phyloP scores from a whole-genome alignment of 2,797 vertebrate species.

The Acanthurus tractus region DNA sequence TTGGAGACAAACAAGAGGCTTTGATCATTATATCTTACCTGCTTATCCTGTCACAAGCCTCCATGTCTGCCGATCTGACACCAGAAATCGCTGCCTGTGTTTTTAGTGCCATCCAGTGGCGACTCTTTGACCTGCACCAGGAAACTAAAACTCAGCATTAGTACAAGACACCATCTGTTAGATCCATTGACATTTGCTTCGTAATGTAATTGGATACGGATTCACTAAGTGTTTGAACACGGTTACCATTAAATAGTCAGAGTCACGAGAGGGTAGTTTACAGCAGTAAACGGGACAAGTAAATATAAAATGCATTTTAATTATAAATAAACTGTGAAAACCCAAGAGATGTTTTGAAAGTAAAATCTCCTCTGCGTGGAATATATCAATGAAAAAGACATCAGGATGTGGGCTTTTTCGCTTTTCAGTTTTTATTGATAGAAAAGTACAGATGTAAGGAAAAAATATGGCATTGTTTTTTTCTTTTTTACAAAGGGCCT shows the following conservation, averaged over 20 bases:
- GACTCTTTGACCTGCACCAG: background rate
- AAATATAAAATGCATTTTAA: constrained; percentile 25
- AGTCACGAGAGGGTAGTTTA: constrained; percentile 44
- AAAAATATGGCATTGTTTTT: background rate
- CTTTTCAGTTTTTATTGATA: background rate
- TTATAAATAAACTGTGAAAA: background rate
- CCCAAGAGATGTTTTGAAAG: background rate
- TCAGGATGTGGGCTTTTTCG: background rate
- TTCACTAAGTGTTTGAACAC: constrained; percentile 60
- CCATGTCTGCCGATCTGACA: constrained; percentile 14
- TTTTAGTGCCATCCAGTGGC: constrained; percentile 71
- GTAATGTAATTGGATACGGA: constrained; percentile 75
- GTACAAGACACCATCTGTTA: constrained; percentile 66
- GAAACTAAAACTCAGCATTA: constrained; percentile 15
- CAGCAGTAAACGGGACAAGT: constrained; percentile 7
- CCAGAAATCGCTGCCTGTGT: constrained; percentile 1
- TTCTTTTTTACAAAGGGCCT: background rate
- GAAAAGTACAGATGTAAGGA: background rate
- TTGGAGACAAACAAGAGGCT: constrained; percentile 25
- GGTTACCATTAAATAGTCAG: constrained; percentile 56
- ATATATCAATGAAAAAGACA: background rate
- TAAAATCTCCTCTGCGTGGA: background rate
- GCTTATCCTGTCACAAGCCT: constrained; percentile 15
- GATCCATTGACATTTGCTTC: constrained; percentile 75
- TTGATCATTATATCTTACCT: constrained; percentile 28